Evolutionary conservation across 2,888 invertebrate genomes (phyloP).

Genomic region (Caenorhabditis sulstoni): DNA sequence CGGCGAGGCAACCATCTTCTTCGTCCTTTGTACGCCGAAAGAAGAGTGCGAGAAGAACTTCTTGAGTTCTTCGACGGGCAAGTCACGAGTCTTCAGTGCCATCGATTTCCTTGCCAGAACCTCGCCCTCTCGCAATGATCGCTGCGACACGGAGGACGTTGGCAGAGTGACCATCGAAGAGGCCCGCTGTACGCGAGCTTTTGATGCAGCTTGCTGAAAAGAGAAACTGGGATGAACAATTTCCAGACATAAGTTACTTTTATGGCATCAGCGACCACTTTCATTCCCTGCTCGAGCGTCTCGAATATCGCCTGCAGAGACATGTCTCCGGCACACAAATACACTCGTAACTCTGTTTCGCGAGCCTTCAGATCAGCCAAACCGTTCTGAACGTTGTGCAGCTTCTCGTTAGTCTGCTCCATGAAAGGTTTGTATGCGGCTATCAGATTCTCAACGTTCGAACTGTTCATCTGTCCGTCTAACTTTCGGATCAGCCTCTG

Average conservation of each 20-base stretch:
- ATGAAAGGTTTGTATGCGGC: conserved; percentile 49
- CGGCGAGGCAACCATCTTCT: conserved; percentile 31
- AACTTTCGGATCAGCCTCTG: conserved; percentile 40
- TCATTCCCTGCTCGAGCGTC: conserved; percentile 48
- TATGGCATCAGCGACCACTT: conserved; percentile 43
- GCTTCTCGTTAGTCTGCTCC: conserved; percentile 36
- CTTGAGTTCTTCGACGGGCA: conserved; percentile 55
- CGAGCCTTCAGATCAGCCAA: conserved; percentile 37
- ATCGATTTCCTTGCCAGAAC: conserved; percentile 47
- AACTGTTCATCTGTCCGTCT: conserved; percentile 38
- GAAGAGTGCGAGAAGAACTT: conserved; percentile 48
- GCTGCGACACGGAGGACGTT: conserved; percentile 9
- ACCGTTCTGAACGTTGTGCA: conserved; percentile 44
- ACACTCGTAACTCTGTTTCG: conserved; percentile 44
- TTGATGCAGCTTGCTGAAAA: conserved; percentile 45
- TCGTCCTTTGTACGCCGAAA: conserved; percentile 35
- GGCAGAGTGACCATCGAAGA: conserved; percentile 48
- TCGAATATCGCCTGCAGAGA: conserved; percentile 51
- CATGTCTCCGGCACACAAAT: conserved; percentile 50
- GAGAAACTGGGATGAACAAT: background rate
- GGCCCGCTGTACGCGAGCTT: conserved; percentile 38
- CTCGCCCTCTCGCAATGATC: conserved; percentile 52
- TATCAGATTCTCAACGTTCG: conserved; percentile 42
- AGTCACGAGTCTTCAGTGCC: conserved; percentile 53
- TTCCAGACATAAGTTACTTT: conserved; percentile 40